Percentiles rank a stretch among this genome's conserved stretches.
Evolutionary conservation across 2,888 invertebrate genomes (phyloP).

Genomic region (Drosophila rellima): DNA sequence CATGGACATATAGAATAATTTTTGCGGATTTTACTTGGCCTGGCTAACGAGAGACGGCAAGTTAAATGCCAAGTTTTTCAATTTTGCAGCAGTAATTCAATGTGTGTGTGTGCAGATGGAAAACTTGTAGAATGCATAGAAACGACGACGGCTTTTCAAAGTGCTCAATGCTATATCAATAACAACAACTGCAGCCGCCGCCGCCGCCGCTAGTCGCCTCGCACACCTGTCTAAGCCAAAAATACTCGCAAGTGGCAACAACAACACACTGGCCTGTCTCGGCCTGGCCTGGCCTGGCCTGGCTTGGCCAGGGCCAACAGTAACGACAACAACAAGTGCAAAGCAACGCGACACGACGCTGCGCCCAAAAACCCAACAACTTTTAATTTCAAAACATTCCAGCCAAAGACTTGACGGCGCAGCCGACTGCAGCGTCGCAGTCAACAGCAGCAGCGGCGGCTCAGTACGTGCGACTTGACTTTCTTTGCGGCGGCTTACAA

Average conservation of each 20-base stretch:
- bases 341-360: conserved; percentile 47
- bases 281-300: conserved; percentile 21
- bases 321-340: conserved; percentile 20
- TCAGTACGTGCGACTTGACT: conserved; percentile 72
- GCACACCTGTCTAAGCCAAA: conserved; percentile 71
- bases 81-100: conserved; percentile 24
- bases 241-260: conserved; percentile 36
- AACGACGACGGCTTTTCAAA: conserved; percentile 74
- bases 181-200: conserved; percentile 48
- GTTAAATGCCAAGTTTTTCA: conserved; percentile 72
- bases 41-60: conserved; percentile 33
- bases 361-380: conserved; percentile 79
- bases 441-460: conserved; percentile 38
- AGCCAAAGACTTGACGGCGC: conserved; percentile 50
- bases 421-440: conserved; percentile 25
- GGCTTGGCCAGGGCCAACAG: conserved; percentile 63
- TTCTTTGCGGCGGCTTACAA: conserved; percentile 67
- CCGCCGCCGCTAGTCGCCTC: conserved; percentile 27
- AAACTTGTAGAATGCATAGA: conserved; percentile 77
- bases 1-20: conserved; percentile 54
- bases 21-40: conserved; percentile 61
- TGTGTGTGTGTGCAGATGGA: conserved; percentile 51
- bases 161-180: conserved; percentile 78
- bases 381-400: conserved; percentile 83
- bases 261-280: conserved; percentile 36